Evolutionary conservation across 2,797 vertebrate genomes (phyloP).

Genomic region (Lepidocolaptes lacrymiger): DNA sequence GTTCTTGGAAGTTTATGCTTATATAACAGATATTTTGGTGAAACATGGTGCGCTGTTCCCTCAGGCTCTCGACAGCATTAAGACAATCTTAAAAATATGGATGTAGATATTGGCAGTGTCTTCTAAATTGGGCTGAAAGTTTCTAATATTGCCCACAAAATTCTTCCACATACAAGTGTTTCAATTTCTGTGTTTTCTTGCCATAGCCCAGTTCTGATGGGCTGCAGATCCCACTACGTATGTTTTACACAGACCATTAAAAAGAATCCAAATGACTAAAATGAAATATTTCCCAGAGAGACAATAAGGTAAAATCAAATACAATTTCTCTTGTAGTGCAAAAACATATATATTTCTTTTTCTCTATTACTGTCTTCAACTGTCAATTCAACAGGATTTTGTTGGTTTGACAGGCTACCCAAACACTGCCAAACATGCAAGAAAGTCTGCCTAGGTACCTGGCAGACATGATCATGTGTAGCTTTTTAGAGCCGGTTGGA

Average conservation of each 20-base stretch:
- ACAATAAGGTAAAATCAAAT: not conserved
- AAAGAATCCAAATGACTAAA: not conserved
- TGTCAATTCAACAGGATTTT: not conserved
- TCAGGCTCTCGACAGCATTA: not conserved
- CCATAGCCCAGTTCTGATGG: not conserved
- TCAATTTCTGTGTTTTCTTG: not conserved
- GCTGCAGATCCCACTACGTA: not conserved
- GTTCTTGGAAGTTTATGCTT: not conserved
- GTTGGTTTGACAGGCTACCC: constrained; percentile 19
- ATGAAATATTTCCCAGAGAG: not conserved
- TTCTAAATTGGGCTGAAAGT: not conserved
- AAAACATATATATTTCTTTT: not conserved
- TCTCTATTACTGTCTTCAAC: not conserved
- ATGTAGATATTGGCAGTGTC: not conserved
- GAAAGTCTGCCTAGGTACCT: constrained; percentile 32
- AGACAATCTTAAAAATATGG: not conserved
- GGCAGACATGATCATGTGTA: not conserved
- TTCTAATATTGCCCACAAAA: not conserved
- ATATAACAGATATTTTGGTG: not conserved
- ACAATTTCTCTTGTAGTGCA: not conserved
- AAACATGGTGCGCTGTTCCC: not conserved
- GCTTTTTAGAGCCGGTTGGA: constrained; percentile 40
- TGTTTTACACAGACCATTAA: not conserved
- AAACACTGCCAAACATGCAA: constrained; percentile 5
- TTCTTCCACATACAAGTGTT: not conserved